These are phyloP conservation scores for Liasis olivaceus DNA, from an alignment of 2,797 vertebrate species.

Conservation along the genomic window DNA sequence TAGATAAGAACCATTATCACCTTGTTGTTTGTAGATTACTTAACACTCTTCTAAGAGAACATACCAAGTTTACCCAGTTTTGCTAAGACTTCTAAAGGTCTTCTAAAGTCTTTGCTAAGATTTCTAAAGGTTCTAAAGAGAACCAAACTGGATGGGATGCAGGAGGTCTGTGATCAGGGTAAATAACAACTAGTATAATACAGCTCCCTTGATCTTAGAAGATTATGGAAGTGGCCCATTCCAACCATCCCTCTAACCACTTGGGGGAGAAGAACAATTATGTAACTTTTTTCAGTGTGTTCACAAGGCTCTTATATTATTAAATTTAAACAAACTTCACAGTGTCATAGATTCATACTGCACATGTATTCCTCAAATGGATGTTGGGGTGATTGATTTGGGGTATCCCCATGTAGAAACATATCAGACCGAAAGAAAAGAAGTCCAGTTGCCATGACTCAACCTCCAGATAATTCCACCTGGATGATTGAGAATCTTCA, in stretches of 20 bases:
- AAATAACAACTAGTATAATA: neutral
- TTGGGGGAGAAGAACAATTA: neutral
- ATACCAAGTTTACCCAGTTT: neutral
- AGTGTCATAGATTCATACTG: neutral
- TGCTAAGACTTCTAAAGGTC: neutral
- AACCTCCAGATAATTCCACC: too few species aligned
- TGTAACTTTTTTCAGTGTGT: neutral
- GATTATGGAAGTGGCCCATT: neutral
- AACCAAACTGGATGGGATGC: neutral
- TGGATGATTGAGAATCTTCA: too few species aligned
- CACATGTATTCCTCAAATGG: neutral
- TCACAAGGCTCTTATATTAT: neutral
- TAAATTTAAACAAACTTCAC: neutral
- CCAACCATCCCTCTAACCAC: neutral
- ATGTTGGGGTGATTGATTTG: neutral
- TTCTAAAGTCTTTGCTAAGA: neutral
- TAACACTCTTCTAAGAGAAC: neutral
- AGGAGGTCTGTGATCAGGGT: neutral
- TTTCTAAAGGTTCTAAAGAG: neutral
- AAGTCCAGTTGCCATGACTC: too few species aligned
- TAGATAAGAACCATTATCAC: neutral
- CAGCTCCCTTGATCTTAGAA: neutral
- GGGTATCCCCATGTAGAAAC: neutral
- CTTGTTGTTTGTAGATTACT: neutral
- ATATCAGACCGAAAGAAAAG: too few species aligned